Conservation (phyloP, 2,888 invertebrate species). For the Timema cristinae region DNA sequence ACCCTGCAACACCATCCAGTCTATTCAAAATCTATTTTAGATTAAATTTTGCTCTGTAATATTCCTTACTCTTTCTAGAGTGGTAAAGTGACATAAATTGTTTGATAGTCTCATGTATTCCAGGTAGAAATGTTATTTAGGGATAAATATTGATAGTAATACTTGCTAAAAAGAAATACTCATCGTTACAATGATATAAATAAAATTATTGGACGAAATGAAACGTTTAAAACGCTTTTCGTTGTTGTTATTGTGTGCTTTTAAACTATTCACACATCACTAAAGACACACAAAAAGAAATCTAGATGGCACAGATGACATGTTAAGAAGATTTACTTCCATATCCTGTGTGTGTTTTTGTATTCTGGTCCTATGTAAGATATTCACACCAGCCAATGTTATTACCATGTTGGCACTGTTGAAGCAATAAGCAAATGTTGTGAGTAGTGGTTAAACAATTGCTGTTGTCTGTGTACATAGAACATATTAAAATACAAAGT, state of each 20-base stretch:
- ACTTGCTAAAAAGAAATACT: neutral
- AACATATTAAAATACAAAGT: constrained; percentile 17
- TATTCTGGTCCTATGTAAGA: constrained; percentile 3
- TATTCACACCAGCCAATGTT: constrained; percentile 18
- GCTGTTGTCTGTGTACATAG: constrained; percentile 24
- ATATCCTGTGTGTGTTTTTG: constrained; percentile 25
- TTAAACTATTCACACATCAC: constrained; percentile 24
- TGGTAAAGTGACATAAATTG: neutral
- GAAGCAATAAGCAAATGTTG: constrained; percentile 29
- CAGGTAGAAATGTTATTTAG: neutral
- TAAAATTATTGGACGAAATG: constrained; percentile 24
- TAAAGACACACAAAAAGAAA: neutral
- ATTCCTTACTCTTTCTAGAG: neutral
- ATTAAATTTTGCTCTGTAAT: neutral
- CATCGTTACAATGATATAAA: neutral
- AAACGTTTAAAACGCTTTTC: constrained; percentile 26
- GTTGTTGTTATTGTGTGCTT: constrained; percentile 26
- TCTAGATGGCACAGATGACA: neutral
- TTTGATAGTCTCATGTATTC: neutral
- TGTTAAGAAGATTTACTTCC: constrained; percentile 27
- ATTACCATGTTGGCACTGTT: constrained; percentile 26
- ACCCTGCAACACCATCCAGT: neutral
- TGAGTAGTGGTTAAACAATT: constrained; percentile 23
- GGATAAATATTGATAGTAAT: neutral
- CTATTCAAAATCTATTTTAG: neutral